Evolutionary conservation across 2,888 invertebrate genomes (phyloP), one percentile per base, ranked within the genome.

Genomic region (Strigamia transsilvanica): DNA sequence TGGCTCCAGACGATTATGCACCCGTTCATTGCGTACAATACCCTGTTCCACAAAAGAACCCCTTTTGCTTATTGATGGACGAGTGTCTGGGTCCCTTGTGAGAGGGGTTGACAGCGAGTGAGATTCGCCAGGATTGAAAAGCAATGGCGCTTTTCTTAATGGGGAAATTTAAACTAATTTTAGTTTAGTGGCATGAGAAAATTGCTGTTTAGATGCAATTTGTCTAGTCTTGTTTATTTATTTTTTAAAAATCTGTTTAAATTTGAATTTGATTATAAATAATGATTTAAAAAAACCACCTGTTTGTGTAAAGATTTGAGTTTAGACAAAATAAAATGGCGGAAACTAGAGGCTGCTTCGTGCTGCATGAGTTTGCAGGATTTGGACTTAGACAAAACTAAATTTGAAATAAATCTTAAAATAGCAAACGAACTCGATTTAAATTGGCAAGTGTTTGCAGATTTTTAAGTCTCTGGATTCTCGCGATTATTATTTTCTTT

Each of bases 61-160:
- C 73, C 73, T 73, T 73, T 32, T 12, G 27, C 32, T 7, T 27
- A 73, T 73, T 73, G 73, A 73, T 73, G 73, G 32, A 73, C 73
- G 73, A 73, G 73, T 32, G 73, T 73, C 73, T 73, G 73, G 73
- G 73, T 73, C 73, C 6, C 27, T 27, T 32, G 12, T 27, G 15
- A 73, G 73, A 73, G 73, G 73, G 32, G 73, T 73, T 73, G 73
- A 73, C 32, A 73, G 73, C 32, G n/a, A 32, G 21, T 61, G 73
- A 73, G 23, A 73, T 12, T 27, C 73, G 73, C 27, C 32, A 12
- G 27, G 27, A 9, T 66, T 66, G 21, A 66, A n/a, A 51, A n/a
- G 27, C 27, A 6, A 27, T 5, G 73, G 73, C 18, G 56, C 21
- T 18, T 27, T 27, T 27, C 5, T 27, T 13, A n/a, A 73, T 27